phyloP scores from a whole-genome alignment of 2,113 vertebrate species.

The Erythrolamprus reginae region DNA sequence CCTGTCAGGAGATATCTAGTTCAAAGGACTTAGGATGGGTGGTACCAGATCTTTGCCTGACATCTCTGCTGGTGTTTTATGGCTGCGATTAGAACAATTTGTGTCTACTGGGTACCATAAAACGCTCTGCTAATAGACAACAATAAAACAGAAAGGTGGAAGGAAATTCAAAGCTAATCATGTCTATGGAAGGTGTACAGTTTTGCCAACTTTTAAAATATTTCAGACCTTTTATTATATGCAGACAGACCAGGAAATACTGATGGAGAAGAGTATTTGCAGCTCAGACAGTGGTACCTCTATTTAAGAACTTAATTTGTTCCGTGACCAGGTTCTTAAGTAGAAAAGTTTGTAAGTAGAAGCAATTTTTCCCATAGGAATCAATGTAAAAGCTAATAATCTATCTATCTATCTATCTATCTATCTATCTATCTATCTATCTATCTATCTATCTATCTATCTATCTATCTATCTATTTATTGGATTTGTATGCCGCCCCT shows the following conservation, averaged over 20 bases:
- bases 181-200: not conserved
- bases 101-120: slow-evolving; percentile 47
- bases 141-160: slow-evolving; percentile 22
- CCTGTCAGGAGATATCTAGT: slow-evolving; percentile 55
- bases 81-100: slow-evolving; percentile 4
- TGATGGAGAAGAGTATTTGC: not conserved
- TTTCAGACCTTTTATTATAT: not conserved
- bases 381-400: no score
- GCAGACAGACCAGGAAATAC: not conserved
- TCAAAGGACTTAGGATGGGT: slow-evolving; percentile 24
- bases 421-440: no score
- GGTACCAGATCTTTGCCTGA: slow-evolving; percentile 17
- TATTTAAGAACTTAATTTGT: no score
- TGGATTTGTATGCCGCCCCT: no score
- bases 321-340: no score
- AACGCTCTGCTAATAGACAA: not conserved
- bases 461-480: no score
- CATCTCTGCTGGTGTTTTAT: slow-evolving; percentile 46
- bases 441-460: no score
- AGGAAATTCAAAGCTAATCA: not conserved
- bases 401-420: no score
- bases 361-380: no score
- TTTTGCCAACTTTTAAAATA: slow-evolving; percentile 25
- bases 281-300: no score
- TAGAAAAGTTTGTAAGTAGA: no score